Conservation (phyloP, 2,113 vertebrate genomes). For the Brachypodius melanocephalos region DNA sequence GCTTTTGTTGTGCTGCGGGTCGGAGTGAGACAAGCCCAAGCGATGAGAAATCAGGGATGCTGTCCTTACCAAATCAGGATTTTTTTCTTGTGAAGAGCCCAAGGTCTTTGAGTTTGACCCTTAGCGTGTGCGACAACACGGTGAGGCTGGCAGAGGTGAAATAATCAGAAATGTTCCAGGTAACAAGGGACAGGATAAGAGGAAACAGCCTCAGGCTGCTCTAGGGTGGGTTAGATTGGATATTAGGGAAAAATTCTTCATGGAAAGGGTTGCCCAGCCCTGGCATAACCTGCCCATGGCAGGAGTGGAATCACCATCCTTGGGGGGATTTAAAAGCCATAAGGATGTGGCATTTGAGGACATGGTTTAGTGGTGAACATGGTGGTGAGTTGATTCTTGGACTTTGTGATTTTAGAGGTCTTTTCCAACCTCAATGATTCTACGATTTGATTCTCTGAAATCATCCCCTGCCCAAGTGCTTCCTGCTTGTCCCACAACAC, state of each 20-base stretch:
- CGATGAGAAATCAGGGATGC: background rate
- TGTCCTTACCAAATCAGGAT: rapidly evolving
- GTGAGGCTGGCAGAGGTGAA: background rate
- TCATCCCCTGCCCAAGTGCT: background rate
- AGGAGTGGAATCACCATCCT: background rate
- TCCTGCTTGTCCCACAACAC: background rate
- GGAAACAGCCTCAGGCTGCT: background rate
- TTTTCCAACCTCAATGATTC: background rate
- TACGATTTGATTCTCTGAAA: background rate
- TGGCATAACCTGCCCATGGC: background rate
- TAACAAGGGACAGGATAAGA: background rate
- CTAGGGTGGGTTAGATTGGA: background rate
- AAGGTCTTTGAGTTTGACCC: background rate
- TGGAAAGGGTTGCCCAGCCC: background rate
- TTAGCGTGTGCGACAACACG: rapidly evolving
- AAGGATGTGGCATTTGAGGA: background rate
- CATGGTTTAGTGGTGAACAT: background rate
- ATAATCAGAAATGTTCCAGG: background rate
- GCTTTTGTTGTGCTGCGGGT: background rate
- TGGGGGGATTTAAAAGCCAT: background rate
- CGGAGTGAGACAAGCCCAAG: background rate
- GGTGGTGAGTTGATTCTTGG: background rate
- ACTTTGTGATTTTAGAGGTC: background rate
- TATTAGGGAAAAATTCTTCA: background rate
- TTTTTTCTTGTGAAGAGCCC: background rate